phyloP scores from a whole-genome alignment of 2,888 invertebrate species.

The Ormyrus thymus region DNA sequence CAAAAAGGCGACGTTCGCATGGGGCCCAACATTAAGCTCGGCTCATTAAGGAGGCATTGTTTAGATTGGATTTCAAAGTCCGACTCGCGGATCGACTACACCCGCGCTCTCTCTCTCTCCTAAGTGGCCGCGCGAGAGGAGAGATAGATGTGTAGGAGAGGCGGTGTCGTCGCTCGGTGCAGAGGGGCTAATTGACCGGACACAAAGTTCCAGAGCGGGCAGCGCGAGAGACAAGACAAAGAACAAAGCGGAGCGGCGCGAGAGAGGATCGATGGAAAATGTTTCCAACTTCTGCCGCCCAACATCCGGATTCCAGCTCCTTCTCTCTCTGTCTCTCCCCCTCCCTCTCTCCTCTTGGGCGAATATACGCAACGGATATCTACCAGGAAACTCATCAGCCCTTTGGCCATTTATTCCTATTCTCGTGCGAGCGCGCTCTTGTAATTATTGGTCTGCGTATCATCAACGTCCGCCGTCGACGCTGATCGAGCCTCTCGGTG shows the following conservation, averaged over 20 bases:
- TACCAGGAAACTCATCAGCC: constrained; percentile 47
- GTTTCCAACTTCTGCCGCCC: neutral
- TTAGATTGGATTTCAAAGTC: constrained; percentile 27
- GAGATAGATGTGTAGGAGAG: no score
- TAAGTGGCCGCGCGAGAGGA: neutral
- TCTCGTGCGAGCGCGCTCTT: constrained; percentile 10
- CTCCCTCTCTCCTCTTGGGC: neutral
- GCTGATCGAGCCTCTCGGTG: neutral
- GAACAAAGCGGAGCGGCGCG: constrained; percentile 33
- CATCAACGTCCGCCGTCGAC: constrained; percentile 16
- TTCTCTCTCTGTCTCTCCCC: no score
- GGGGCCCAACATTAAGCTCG: neutral
- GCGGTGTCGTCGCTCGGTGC: no score
- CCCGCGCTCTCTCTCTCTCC: no score
- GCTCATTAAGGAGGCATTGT: constrained; percentile 41
- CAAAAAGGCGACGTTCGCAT: no score
- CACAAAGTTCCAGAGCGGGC: constrained; percentile 55
- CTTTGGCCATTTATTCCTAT: constrained; percentile 43
- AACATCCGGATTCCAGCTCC: constrained; percentile 41
- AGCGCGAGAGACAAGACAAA: constrained; percentile 56
- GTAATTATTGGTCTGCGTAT: constrained; percentile 47
- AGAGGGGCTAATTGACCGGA: constrained; percentile 59
- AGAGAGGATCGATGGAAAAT: no score
- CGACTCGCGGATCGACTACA: no score
- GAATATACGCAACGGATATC: neutral